Evolutionary conservation across 2,113 vertebrate genomes (phyloP), one percentile per base, ranked within the genome.

Genomic region (Corythornis vintsioides): DNA sequence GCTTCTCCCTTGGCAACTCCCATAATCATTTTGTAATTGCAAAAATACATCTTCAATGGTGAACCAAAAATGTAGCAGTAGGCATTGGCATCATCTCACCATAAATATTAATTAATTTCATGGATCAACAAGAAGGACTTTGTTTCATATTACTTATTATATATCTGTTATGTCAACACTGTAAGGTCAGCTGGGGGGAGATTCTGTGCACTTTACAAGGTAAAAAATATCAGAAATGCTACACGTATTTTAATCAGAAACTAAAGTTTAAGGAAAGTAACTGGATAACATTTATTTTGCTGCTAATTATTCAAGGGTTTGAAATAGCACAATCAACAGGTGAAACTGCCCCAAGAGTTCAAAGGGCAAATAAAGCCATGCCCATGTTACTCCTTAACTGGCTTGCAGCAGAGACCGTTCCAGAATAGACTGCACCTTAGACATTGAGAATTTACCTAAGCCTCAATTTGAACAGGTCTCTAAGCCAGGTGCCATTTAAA

Each of bases 221-320:
- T 16, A 50, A 90, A 82, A 66, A 61, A 28, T 13, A 26, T 3
- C 55, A 63, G 59, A 83, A 87, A 65, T 42, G 26, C 72, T 29
- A 48, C 4, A 7, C n/a, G 21, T 76, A 91, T 91, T 96, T 97
- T 61, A 89, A 94, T 75, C 48, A 83, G 56, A 97, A 87, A 63
- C 29, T 70, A 61, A 69, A 74, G 56, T 86, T 97, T 96, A 89
- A 83, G 83, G 50, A 95, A 96, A 97, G 55, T 76, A 91, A 95
- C 38, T 79, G 29, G 35, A n/a, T 67, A 90, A 66, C 72, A 96
- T 82, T 89, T 96, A 91, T 94, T 97, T 95, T 96, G 88, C 61
- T 83, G 53, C 18, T 74, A 71, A 92, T 85, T 85, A 67, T 47
- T 80, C 9, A 6, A 92, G 96, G 65, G 89, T 93, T 94, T 92